Percentiles rank a stretch among this genome's conserved stretches.
These are phyloP conservation scores for Adrianichthys oophorus DNA, from an alignment of 2,797 vertebrate genomes.

Conservation along the genomic window DNA sequence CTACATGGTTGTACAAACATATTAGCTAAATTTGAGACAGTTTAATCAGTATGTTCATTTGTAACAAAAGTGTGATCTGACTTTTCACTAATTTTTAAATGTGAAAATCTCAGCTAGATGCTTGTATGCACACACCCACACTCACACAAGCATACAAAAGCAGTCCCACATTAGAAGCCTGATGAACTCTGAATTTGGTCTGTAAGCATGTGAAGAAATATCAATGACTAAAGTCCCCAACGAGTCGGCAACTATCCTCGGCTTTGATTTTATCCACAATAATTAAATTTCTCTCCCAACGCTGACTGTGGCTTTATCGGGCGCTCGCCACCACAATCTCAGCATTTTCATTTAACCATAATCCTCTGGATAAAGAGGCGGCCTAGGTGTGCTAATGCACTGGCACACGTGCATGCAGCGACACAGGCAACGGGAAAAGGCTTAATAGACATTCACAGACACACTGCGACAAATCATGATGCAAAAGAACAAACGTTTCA, in stretches of 20 bases:
- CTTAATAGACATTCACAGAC: slow-evolving; percentile 35
- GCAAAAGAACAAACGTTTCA: slow-evolving; percentile 1
- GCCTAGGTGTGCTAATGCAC: slow-evolving; percentile 68
- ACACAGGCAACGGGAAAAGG: slow-evolving; percentile 30
- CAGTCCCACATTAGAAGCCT: slow-evolving; percentile 42
- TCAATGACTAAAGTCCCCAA: slow-evolving; percentile 74
- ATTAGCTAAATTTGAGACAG: too few species aligned
- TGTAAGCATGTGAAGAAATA: slow-evolving; percentile 64
- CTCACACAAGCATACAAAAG: slow-evolving; percentile 25
- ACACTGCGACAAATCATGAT: slow-evolving; percentile 24
- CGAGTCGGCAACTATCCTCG: slow-evolving; percentile 63
- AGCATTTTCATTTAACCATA: slow-evolving; percentile 75
- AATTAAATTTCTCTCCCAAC: slow-evolving; percentile 74
- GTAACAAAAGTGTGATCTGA: slow-evolving; percentile 20
- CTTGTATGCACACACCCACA: neutral
- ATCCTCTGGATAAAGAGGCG: slow-evolving; percentile 69
- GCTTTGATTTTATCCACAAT: slow-evolving; percentile 75
- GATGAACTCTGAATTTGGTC: slow-evolving; percentile 63
- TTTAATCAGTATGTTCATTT: neutral
- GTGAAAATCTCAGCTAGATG: slow-evolving; percentile 18
- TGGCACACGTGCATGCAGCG: slow-evolving; percentile 21
- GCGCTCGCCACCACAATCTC: slow-evolving; percentile 59
- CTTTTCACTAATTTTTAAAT: slow-evolving; percentile 32
- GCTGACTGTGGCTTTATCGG: slow-evolving; percentile 64
- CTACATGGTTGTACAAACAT: too few species aligned